Evolutionary conservation across 2,888 invertebrate species (phyloP), one percentile per base, ranked within the genome.

Genomic region (Cetonia aurata): DNA sequence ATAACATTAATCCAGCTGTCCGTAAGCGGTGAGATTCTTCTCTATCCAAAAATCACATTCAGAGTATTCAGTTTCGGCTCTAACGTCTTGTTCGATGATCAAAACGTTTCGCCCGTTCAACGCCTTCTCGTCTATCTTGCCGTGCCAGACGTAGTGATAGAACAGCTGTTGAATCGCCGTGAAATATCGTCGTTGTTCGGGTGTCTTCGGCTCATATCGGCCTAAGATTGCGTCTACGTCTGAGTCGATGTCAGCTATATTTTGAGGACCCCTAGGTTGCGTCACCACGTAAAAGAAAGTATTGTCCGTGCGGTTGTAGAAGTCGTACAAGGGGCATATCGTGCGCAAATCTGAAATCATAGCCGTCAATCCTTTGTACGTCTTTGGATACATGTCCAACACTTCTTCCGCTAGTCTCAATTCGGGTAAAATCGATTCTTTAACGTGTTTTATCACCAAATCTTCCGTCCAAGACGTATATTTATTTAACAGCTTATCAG

Each of bases 151-250:
- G 78, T 89, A 96, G 78, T 92, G 90, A 83, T 94, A 94, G 83
- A 96, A 96, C 37, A 94, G 84, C 74, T 92, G 90, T 80, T 94
- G 94, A 87, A 95, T 92, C 10, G 94, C 91, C 0, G 91, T 89
- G 76, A 93, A 89, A 80, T 90, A 95, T 15, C 92, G 87, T 50
- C 91, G 88, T 80, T 94, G 93, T 77, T 92, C 91, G 0, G 91
- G 89, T 46, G 90, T 90, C 76, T 89, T 89, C 0, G 92, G 90
- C 71, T 91, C 90, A 77, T 77, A 77, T 12, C 90, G 88, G 0
- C 93, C 94, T 55, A 96, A 87, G 75, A 96, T 95, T 0, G 94
- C 94, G 80, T 96, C 96, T 0, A 92, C 88, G 79, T 92, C 90
- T 0, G 86, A 86, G 77, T 89, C 89, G 0, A 88, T 86, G 62